phyloP scores from a whole-genome alignment of 2,888 invertebrate genomes.

The Megamerina dolium region DNA sequence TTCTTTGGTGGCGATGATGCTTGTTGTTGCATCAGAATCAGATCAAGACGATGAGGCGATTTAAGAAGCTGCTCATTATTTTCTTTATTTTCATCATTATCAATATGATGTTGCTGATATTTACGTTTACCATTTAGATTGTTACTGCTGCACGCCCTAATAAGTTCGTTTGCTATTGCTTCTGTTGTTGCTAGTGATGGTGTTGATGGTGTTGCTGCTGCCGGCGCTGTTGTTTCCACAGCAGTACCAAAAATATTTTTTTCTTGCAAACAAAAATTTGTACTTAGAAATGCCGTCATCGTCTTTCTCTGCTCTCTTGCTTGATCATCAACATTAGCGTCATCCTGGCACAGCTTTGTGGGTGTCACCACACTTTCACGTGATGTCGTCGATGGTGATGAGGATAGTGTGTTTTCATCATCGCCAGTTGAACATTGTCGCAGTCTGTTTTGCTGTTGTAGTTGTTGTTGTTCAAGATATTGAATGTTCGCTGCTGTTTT shows the following conservation, averaged over 20 bases:
- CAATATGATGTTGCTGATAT: constrained; percentile 21
- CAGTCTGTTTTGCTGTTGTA: constrained; percentile 22
- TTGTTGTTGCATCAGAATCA: constrained; percentile 22
- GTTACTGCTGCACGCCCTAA: too few species aligned
- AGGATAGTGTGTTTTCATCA: constrained; percentile 43
- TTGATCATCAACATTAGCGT: constrained; percentile 23
- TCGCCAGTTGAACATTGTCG: constrained; percentile 39
- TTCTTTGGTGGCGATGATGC: constrained; percentile 17
- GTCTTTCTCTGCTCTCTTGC: constrained; percentile 39
- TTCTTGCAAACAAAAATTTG: constrained; percentile 31
- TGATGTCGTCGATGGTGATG: constrained; percentile 26
- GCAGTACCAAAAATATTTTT: too few species aligned
- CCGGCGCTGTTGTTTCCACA: constrained; percentile 28
- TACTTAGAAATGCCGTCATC: constrained; percentile 38
- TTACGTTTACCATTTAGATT: constrained; percentile 35
- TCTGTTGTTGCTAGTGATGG: constrained; percentile 30
- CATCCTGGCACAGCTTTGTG: constrained; percentile 26
- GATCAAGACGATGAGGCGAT: constrained; percentile 46
- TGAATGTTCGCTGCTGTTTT: too few species aligned
- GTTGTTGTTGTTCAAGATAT: constrained; percentile 17
- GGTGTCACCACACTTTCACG: constrained; percentile 31
- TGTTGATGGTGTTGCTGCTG: too few species aligned
- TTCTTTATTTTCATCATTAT: constrained; percentile 37
- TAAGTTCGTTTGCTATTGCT: too few species aligned
- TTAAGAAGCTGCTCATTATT: constrained; percentile 48